phyloP scores from a whole-genome alignment of 2,888 invertebrate genomes.

The Hemistola chrysoprasaria region DNA sequence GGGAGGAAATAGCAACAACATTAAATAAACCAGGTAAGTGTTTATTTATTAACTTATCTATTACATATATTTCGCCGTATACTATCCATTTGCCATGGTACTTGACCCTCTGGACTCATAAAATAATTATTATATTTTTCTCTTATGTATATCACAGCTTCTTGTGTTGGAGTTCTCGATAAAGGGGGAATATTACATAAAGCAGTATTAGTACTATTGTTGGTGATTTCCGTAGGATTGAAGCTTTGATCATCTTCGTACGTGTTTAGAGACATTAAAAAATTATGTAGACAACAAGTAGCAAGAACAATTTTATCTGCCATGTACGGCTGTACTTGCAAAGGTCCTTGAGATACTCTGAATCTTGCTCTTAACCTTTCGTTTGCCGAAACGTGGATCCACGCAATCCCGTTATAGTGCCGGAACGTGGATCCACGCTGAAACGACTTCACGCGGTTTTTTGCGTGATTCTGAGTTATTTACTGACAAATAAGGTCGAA shows the following conservation, averaged over 20 bases:
- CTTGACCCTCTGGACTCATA: constrained; percentile 21
- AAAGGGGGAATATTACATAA: constrained; percentile 9
- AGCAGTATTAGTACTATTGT: constrained; percentile 1
- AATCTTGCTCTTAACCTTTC: constrained; percentile 28
- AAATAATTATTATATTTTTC: constrained; percentile 23
- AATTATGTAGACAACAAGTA: constrained; percentile 20
- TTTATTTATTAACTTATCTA: constrained; percentile 22
- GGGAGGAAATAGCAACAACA: constrained; percentile 25
- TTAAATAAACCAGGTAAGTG: constrained; percentile 27
- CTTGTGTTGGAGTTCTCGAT: constrained; percentile 18
- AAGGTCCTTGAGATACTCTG: constrained; percentile 25
- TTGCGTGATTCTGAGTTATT: no score
- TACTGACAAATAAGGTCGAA: no score
- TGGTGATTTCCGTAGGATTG: constrained; percentile 1
- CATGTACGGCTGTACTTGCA: constrained; percentile 24
- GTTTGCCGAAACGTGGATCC: no score
- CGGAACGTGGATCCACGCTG: no score
- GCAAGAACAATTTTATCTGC: constrained; percentile 22
- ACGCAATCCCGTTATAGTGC: no score
- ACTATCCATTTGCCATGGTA: constrained; percentile 26
- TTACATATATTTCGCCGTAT: constrained; percentile 11
- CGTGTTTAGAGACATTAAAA: constrained; percentile 12
- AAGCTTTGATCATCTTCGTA: constrained; percentile 9
- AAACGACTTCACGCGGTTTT: no score
- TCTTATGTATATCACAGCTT: constrained; percentile 22